phyloP scores from a whole-genome alignment of 2,113 vertebrate species.

The Gnathonemus longibarbis region DNA sequence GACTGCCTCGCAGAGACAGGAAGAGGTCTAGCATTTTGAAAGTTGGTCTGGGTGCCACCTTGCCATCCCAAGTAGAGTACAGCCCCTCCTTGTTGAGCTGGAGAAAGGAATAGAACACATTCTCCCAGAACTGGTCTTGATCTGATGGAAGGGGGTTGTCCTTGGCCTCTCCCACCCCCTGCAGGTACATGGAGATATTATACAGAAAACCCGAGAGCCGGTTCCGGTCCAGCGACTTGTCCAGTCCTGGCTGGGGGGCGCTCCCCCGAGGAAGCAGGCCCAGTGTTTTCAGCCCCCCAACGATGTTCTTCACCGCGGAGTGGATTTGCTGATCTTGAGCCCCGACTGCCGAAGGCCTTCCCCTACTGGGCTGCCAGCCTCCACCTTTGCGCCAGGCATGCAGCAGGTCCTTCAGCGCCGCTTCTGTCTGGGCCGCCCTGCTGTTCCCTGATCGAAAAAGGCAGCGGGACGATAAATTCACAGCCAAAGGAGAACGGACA shows the following conservation, averaged over 20 bases:
- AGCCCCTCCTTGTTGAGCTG: conserved; percentile 51
- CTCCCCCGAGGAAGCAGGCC: conserved; percentile 50
- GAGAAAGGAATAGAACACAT: conserved; percentile 58
- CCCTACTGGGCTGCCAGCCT: conserved; percentile 33
- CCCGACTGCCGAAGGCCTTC: conserved; percentile 29
- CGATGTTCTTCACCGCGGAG: conserved; percentile 52
- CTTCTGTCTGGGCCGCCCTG: conserved; percentile 43
- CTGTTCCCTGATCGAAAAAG: conserved; percentile 28
- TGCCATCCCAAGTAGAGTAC: conserved; percentile 53
- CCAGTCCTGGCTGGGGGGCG: conserved; percentile 42
- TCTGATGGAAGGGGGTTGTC: conserved; percentile 37
- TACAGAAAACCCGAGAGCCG: conserved; percentile 71
- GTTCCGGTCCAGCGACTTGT: conserved; percentile 54
- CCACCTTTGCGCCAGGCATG: conserved; percentile 51
- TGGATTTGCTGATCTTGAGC: conserved; percentile 40
- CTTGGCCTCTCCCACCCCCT: conserved; percentile 67
- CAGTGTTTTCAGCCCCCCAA: conserved; percentile 59
- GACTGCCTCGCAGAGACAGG: conserved; percentile 74
- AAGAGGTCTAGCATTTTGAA: conserved; percentile 73
- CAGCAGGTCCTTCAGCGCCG: conserved; percentile 52
- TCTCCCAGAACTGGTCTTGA: conserved; percentile 59
- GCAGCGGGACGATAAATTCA: background rate
- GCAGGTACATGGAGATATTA: conserved; percentile 75
- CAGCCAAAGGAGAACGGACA: background rate
- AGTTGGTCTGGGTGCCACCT: conserved; percentile 59